phyloP scores from a whole-genome alignment of 2,888 invertebrate species.

The Phengaris arion region DNA sequence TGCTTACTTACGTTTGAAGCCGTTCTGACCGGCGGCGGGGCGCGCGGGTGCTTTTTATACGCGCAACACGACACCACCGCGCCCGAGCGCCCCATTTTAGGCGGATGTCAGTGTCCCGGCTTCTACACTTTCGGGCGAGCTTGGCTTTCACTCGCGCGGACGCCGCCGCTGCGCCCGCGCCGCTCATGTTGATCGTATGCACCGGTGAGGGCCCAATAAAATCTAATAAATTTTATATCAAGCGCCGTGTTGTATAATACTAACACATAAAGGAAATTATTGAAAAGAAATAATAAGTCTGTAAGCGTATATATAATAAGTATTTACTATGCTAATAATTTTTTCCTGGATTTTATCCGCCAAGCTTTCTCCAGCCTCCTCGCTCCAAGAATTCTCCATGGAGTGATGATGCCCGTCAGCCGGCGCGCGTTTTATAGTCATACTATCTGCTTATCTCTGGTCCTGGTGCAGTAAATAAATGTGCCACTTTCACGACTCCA shows the following conservation, averaged over 20 bases:
- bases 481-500: conserved; percentile 3
- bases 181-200: conserved; percentile 18
- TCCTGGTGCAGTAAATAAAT: conserved; percentile 18
- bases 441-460: conserved; percentile 20
- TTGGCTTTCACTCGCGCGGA: conserved; percentile 74
- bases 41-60: conserved; percentile 87
- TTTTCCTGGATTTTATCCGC: neutral
- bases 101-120: conserved; percentile 69
- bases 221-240: neutral
- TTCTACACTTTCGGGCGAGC: conserved; percentile 73
- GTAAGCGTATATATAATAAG: neutral
- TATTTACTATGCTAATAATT: neutral
- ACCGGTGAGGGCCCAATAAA: neutral
- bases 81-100: conserved; percentile 78
- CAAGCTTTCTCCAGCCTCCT: neutral
- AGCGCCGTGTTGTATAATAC: neutral
- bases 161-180: conserved; percentile 36
- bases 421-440: conserved; percentile 9
- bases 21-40: conserved; percentile 94
- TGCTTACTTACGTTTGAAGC: conserved; percentile 95
- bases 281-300: neutral
- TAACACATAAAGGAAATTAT: neutral
- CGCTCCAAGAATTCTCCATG: conserved; percentile 25
- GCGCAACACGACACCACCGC: conserved; percentile 86
- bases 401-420: conserved; percentile 5